Evolutionary conservation across 2,797 vertebrate genomes (phyloP), one percentile per base, ranked within the genome.

Genomic region (Rhinatrema bivittatum): DNA sequence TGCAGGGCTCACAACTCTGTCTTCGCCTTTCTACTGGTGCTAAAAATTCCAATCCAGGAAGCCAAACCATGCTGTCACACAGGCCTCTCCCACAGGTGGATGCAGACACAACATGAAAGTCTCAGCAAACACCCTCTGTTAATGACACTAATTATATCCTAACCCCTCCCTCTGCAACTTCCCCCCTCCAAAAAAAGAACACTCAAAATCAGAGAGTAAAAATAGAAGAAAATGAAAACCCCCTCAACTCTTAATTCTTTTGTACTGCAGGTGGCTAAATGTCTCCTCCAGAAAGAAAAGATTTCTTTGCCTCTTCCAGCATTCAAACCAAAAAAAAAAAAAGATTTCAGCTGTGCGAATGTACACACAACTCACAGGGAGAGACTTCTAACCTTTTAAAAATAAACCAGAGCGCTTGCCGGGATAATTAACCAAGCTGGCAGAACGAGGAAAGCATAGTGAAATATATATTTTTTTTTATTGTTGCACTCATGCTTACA

Each of bases 381-480:
- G 14, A 7, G 7, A 32, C 39, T 5, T 1, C 0, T 23, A 26
- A 9, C 23, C 36, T 30, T 39, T 22, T n/a, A 17, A 36, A 56
- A 55, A 23, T 3, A 36, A 47, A 35, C 29, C 17, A 19, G 0
- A 22, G 26, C 22, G 11, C 3, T 2, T 20, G 5, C 10, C 3
- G 14, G 35, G 18, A 29, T 23, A 49, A 66, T 9, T 46, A 25
- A 65, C n/a, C 9, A 53, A 19, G 36, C 10, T 32, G 32, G 12
- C 32, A 27, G n/a, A n/a, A n/a, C 20, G 21, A 37, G 21, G 29
- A 20, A 50, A 16, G 39, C 36, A 32, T 46, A 54, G 52, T 57
- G 51, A 75, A 72, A 60, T 70, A 67, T 33, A 73, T 5, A 4
- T 20, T 35, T 50, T 29, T 44, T 63, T 82, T 78, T 79, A 77